Conservation (phyloP, 2,113 vertebrate species). For the Calcarius ornatus region DNA sequence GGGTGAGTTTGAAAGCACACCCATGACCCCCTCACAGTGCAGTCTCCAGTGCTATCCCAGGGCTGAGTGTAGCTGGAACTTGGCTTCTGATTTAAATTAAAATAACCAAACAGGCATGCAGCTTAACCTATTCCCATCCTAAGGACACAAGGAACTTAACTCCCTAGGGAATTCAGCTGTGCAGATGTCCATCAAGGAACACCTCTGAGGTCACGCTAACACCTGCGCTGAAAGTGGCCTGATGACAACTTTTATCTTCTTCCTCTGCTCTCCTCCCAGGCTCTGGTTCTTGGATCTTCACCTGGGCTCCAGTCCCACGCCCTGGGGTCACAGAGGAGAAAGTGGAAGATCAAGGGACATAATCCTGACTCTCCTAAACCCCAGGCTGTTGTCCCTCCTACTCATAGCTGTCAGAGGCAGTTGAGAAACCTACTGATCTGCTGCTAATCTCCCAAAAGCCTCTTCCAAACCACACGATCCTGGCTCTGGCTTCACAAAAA, state of each 20-base stretch:
- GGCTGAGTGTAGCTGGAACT: not conserved
- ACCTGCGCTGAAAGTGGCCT: not conserved
- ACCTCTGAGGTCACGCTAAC: not conserved
- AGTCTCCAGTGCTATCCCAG: not conserved
- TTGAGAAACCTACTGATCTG: conserved; percentile 25
- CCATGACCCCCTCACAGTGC: not conserved
- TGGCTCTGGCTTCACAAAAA: conserved; percentile 20
- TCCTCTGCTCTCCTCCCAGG: not conserved
- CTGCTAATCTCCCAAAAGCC: not conserved
- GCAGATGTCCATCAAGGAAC: not conserved
- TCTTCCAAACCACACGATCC: conserved; percentile 19
- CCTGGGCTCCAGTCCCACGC: not conserved
- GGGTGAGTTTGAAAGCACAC: not conserved
- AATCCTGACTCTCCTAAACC: not conserved
- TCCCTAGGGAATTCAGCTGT: not conserved
- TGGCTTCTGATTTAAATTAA: not conserved
- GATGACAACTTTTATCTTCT: not conserved
- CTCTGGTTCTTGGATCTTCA: not conserved
- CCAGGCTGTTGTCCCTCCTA: not conserved
- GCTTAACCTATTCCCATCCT: not conserved
- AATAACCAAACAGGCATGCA: not conserved
- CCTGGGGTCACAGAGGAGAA: not conserved
- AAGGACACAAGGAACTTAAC: not conserved
- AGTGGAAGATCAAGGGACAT: accelerated
- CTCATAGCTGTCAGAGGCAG: not conserved